Conservation (phyloP, 2,797 vertebrate species). For the Acestrorhynchus altus region DNA sequence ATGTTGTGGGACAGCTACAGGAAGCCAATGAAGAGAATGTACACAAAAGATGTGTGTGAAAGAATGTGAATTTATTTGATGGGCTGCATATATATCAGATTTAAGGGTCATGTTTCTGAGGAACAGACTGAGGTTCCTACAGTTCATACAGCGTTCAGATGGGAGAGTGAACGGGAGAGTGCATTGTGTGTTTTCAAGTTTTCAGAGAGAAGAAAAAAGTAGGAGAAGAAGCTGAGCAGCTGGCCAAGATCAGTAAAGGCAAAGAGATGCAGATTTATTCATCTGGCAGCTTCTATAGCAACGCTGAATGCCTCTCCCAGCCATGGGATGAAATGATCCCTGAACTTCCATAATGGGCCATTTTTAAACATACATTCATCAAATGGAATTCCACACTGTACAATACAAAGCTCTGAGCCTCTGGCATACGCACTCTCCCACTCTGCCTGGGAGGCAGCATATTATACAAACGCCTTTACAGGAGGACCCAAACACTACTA, state of each 20-base stretch:
- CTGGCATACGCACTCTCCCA: slow-evolving; percentile 22
- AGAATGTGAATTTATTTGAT: no score
- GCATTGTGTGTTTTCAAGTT: not conserved
- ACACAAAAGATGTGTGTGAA: no score
- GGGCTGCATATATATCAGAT: no score
- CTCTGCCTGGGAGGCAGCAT: slow-evolving; percentile 26
- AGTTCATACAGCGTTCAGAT: not conserved
- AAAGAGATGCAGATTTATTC: slow-evolving; percentile 43
- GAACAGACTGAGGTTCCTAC: not conserved
- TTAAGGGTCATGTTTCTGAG: no score
- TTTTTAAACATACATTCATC: slow-evolving; percentile 61
- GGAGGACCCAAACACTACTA: slow-evolving; percentile 37
- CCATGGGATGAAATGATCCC: slow-evolving; percentile 56
- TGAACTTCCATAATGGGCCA: slow-evolving; percentile 48
- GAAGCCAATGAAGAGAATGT: no score
- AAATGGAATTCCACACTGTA: slow-evolving; percentile 41
- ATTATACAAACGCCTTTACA: slow-evolving; percentile 34
- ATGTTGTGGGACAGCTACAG: no score
- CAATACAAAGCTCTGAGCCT: slow-evolving; percentile 31
- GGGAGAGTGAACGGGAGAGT: not conserved
- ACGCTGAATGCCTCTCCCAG: slow-evolving; percentile 41
- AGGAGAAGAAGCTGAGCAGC: not conserved
- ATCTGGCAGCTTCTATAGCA: slow-evolving; percentile 29
- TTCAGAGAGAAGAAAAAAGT: not conserved
- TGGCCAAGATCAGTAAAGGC: slow-evolving; percentile 28